Evolutionary conservation across 2,113 vertebrate genomes (phyloP).

Genomic region (Castor canadensis): DNA sequence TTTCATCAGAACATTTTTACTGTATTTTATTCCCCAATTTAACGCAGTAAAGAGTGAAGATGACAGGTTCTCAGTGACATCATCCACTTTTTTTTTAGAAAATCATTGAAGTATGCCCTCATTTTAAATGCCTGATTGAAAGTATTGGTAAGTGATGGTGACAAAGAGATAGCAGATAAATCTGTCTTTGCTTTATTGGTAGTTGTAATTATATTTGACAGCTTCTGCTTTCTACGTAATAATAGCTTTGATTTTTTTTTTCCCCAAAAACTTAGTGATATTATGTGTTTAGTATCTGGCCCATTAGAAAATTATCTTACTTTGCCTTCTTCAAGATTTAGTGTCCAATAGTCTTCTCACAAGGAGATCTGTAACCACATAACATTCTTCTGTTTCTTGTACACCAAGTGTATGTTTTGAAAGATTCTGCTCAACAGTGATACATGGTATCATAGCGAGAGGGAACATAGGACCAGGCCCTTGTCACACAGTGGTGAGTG

Average conservation of each 20-base stretch:
- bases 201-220: slow-evolving; percentile 52
- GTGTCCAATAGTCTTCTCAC: neutral
- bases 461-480: neutral
- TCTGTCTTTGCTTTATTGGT: slow-evolving; percentile 34
- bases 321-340: neutral
- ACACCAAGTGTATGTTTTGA: neutral
- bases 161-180: neutral
- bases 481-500: neutral
- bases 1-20: neutral
- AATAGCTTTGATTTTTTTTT: slow-evolving; percentile 59
- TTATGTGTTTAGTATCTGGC: slow-evolving; percentile 5
- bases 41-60: neutral
- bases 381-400: neutral
- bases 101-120: neutral
- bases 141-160: neutral
- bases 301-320: neutral
- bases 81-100: slow-evolving; percentile 1
- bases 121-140: slow-evolving; percentile 38
- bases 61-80: neutral
- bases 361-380: neutral
- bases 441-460: neutral
- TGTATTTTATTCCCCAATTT: slow-evolving; percentile 32
- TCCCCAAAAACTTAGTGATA: neutral
- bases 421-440: neutral
- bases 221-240: slow-evolving; percentile 28